Evolutionary conservation across 2,888 invertebrate genomes (phyloP).

Genomic region (Drosophila longiperda): DNA sequence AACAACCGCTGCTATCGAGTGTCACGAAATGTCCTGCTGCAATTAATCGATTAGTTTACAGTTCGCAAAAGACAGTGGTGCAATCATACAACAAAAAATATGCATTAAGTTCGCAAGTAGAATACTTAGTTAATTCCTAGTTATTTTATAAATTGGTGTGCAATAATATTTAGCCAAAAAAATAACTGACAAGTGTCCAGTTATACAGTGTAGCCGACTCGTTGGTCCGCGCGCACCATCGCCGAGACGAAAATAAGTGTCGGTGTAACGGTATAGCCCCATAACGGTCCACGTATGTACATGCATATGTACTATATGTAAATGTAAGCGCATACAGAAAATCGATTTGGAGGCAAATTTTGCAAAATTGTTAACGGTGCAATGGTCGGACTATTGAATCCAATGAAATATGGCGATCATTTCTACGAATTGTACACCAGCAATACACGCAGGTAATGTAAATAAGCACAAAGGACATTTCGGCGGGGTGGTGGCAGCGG

Average conservation of each 20-base stretch:
- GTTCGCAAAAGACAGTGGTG: constrained; percentile 48
- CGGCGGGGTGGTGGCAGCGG: constrained; percentile 27
- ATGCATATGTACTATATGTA: constrained; percentile 35
- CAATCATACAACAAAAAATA: constrained; percentile 63
- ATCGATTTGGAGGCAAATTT: constrained; percentile 62
- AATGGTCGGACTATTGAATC: constrained; percentile 84
- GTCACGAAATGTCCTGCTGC: constrained; percentile 34
- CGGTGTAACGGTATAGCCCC: constrained; percentile 51
- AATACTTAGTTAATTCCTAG: constrained; percentile 73
- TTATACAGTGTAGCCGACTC: constrained; percentile 31
- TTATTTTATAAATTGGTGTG: constrained; percentile 72
- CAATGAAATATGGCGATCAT: constrained; percentile 85
- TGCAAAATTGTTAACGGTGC: constrained; percentile 32
- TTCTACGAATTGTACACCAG: constrained; percentile 85
- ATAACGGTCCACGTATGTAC: constrained; percentile 48
- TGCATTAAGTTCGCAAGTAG: constrained; percentile 63
- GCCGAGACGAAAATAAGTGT: constrained; percentile 24
- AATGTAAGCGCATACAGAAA: constrained; percentile 51
- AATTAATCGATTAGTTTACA: constrained; percentile 41
- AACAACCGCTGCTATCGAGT: constrained; percentile 6
- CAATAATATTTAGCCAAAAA: constrained; percentile 72
- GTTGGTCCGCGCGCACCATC: constrained; percentile 16
- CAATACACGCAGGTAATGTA: constrained; percentile 82
- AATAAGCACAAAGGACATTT: constrained; percentile 35
- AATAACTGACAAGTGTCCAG: constrained; percentile 26